Evolutionary conservation across 2,888 invertebrate genomes (phyloP).

Genomic region (Lysandra bellargus): DNA sequence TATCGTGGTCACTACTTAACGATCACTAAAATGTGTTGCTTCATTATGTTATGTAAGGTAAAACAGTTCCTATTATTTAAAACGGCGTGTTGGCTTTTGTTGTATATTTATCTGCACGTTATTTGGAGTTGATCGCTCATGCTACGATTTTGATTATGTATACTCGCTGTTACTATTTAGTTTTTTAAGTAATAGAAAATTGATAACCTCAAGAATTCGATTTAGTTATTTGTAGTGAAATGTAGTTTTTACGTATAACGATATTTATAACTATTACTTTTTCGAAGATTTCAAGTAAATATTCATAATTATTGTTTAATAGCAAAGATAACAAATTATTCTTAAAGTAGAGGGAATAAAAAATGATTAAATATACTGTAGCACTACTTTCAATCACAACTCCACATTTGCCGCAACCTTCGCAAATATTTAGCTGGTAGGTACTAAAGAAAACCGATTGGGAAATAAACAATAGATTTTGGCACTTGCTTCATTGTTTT

Average conservation of each 20-base stretch:
- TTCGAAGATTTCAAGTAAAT: neutral
- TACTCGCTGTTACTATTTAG: neutral
- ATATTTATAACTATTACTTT: too few relatives aligned
- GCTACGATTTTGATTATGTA: neutral
- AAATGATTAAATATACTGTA: neutral
- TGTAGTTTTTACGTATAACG: too few relatives aligned
- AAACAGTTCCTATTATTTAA: conserved; percentile 14
- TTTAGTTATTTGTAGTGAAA: too few relatives aligned
- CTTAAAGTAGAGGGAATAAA: neutral
- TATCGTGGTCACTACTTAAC: conserved; percentile 23
- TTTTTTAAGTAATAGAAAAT: neutral
- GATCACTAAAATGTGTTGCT: conserved; percentile 19
- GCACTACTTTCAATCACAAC: neutral
- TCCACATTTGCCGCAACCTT: neutral
- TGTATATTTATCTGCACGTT: conserved; percentile 20
- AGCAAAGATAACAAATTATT: too few relatives aligned
- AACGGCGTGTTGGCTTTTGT: conserved; percentile 13
- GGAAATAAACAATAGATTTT: neutral
- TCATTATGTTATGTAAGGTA: conserved; percentile 15
- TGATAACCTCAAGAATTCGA: neutral
- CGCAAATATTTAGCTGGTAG: neutral
- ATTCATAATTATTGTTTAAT: neutral
- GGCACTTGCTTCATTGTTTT: conserved; percentile 1
- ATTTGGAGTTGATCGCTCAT: neutral
- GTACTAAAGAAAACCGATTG: neutral